These are phyloP conservation scores for Pseudochirops corinnae DNA, from an alignment of 2,797 vertebrate genomes.

Conservation along the genomic window DNA sequence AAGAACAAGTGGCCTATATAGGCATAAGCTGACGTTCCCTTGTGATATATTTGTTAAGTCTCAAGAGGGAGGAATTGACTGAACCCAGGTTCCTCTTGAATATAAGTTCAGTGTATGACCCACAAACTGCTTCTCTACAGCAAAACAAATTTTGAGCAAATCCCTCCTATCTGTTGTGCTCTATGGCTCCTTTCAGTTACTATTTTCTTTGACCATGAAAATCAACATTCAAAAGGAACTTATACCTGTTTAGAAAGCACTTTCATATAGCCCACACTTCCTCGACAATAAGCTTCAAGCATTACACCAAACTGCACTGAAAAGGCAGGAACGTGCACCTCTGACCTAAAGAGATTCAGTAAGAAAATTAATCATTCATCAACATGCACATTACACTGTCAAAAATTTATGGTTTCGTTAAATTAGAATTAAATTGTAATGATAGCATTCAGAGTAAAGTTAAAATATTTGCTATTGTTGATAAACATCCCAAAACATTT, in stretches of 20 bases:
- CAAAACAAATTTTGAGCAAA: neutral
- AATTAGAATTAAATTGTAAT: slow-evolving; percentile 20
- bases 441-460: neutral
- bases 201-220: neutral
- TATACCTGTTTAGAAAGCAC: slow-evolving; percentile 96
- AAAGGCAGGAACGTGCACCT: slow-evolving; percentile 94
- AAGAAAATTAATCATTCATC: slow-evolving; percentile 37
- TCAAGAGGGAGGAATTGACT: neutral
- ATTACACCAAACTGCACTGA: slow-evolving; percentile 96
- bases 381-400: slow-evolving; percentile 29
- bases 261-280: slow-evolving; percentile 97
- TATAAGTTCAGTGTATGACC: neutral
- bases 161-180: neutral
- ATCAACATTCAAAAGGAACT: slow-evolving; percentile 27
- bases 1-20: neutral
- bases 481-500: slow-evolving; percentile 2
- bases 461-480: neutral
- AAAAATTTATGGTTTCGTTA: slow-evolving; percentile 40
- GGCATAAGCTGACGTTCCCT: neutral
- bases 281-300: slow-evolving; percentile 96
- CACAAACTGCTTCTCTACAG: neutral
- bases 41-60: neutral
- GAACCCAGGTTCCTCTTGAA: neutral
- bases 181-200: neutral
- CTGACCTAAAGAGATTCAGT: slow-evolving; percentile 82